A percentile compares a stretch with the other conserved stretches of the same genome.
Evolutionary conservation across 2,797 vertebrate genomes (phyloP).

Genomic region (Psittacula echo): DNA sequence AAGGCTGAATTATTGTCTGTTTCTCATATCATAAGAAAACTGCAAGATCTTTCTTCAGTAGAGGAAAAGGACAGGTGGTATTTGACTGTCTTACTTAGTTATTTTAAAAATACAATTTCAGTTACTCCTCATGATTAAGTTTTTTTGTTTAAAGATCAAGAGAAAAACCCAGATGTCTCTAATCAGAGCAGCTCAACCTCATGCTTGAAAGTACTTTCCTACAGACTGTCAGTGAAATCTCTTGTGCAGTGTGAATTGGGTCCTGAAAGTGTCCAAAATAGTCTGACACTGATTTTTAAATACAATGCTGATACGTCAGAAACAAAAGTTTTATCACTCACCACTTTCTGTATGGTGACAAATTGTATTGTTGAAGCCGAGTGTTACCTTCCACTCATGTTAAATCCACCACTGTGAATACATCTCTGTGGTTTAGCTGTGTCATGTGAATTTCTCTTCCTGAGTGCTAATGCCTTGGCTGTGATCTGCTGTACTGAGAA

Average conservation of each 20-base stretch:
- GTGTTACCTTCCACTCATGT: background rate
- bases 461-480: background rate
- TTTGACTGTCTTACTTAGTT: background rate
- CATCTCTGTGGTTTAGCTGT: background rate
- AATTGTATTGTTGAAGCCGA: fast-evolving
- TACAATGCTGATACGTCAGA: background rate
- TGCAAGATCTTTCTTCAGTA: background rate
- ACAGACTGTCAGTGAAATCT: background rate
- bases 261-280: background rate
- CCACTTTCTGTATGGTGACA: background rate
- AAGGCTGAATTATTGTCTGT: background rate
- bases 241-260: background rate
- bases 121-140: background rate
- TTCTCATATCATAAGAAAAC: background rate
- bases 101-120: background rate
- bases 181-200: background rate
- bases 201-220: background rate
- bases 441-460: background rate
- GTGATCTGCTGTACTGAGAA: background rate
- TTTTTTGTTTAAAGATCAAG: background rate
- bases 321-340: background rate
- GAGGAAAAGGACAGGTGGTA: background rate
- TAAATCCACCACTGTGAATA: background rate
- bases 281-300: background rate
- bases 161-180: background rate